phyloP scores from a whole-genome alignment of 2,797 vertebrate species.

The Sebastes ruberrimus region DNA sequence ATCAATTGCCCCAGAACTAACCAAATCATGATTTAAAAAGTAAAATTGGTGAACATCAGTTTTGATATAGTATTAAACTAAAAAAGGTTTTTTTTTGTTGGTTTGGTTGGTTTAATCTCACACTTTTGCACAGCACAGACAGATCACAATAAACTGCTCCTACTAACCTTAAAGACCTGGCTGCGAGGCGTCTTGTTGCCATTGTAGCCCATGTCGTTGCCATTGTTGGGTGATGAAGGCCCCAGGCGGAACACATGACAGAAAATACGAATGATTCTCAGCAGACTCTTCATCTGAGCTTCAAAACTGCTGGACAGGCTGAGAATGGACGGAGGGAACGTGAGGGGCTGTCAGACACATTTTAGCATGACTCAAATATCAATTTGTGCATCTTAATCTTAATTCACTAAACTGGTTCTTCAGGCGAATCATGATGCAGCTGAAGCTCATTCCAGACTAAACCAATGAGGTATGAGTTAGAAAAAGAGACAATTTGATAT shows the following conservation, averaged over 20 bases:
- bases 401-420: neutral
- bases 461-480: neutral
- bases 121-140: neutral
- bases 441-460: neutral
- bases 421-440: neutral
- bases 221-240: conserved; percentile 93
- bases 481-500: neutral
- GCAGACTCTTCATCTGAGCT: conserved; percentile 97
- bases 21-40: neutral
- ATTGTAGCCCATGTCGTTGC: conserved; percentile 98
- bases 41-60: neutral
- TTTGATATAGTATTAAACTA: neutral
- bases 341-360: neutral
- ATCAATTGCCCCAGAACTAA: neutral
- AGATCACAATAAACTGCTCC: neutral
- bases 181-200: conserved; percentile 98
- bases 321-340: conserved; percentile 17
- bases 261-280: conserved; percentile 97
- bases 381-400: neutral
- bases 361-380: neutral
- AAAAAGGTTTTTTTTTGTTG: neutral
- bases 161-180: conserved; percentile 98
- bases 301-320: conserved; percentile 98
- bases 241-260: conserved; percentile 96
- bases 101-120: neutral